Conservation (phyloP, 2,113 vertebrate species). For the Gymnobelideus leadbeateri region DNA sequence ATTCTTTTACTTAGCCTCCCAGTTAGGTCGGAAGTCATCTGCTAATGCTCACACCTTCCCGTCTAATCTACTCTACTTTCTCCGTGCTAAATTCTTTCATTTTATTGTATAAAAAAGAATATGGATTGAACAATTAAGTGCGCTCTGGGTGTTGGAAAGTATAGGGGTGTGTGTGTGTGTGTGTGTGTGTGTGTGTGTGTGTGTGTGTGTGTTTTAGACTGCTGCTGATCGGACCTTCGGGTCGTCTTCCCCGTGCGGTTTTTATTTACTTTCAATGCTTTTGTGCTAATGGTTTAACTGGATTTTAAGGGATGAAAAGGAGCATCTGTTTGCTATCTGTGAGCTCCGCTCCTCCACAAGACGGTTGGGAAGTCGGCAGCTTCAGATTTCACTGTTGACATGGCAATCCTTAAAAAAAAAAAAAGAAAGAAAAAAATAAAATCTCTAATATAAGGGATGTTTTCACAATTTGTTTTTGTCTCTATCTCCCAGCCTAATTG, state of each 20-base stretch:
- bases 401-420: slow-evolving; percentile 35
- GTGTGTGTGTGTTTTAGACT: slow-evolving; percentile 29
- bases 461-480: neutral
- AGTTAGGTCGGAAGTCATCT: neutral
- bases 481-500: neutral
- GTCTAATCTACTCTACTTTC: neutral
- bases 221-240: slow-evolving; percentile 36
- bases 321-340: slow-evolving; percentile 73
- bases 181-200: slow-evolving; percentile 1
- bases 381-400: slow-evolving; percentile 80
- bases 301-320: slow-evolving; percentile 65
- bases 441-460: neutral
- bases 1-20: neutral
- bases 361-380: slow-evolving; percentile 79
- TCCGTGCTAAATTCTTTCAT: neutral
- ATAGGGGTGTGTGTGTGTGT: neutral
- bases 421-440: neutral
- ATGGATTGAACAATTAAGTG: neutral
- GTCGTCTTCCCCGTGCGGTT: slow-evolving; percentile 45
- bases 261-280: slow-evolving; percentile 62
- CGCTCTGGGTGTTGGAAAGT: neutral
- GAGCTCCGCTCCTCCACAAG: slow-evolving; percentile 73
- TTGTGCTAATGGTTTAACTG: slow-evolving; percentile 73
- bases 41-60: neutral
- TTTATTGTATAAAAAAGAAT: slow-evolving; percentile 1